Conservation (phyloP, 64 coral and sea anemone genomes). For the Astreopora myriophthalma region DNA sequence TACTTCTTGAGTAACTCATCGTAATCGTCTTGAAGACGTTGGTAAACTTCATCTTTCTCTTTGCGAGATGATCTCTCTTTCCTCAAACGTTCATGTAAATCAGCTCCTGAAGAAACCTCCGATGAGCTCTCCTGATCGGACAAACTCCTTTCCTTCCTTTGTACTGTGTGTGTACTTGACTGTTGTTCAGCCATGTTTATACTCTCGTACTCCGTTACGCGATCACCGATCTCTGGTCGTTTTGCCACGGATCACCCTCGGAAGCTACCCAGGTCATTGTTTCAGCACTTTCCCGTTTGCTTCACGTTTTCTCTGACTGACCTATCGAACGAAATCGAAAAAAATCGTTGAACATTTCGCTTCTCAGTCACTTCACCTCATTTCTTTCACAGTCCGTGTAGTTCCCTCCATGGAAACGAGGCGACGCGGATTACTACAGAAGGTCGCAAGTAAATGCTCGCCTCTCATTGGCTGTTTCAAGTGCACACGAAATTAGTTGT, state of each 20-base stretch:
- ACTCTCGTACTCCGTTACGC: not conserved
- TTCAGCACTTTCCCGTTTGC: not conserved
- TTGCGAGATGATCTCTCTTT: conserved; percentile 57
- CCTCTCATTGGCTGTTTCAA: conserved; percentile 29
- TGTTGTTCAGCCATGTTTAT: conserved; percentile 79
- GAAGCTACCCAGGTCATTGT: not conserved
- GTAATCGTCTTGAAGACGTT: conserved; percentile 86
- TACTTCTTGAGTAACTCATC: conserved; percentile 86
- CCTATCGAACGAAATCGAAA: not conserved
- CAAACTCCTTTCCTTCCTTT: conserved; percentile 43
- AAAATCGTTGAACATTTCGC: not conserved
- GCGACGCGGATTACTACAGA: conserved; percentile 21
- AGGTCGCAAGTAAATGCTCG: not conserved
- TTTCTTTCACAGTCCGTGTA: not conserved
- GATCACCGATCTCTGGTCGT: not conserved
- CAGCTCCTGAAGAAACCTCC: conserved; percentile 68
- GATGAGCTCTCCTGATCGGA: conserved; percentile 75
- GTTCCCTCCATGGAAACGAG: conserved; percentile 42
- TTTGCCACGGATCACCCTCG: not conserved
- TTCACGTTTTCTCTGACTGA: not conserved
- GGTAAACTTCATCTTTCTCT: conserved; percentile 72
- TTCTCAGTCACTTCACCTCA: not conserved
- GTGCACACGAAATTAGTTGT: conserved; percentile 11
- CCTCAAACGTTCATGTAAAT: conserved; percentile 57
- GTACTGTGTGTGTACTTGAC: conserved; percentile 18